Evolutionary conservation across 2,888 invertebrate genomes (phyloP).

Genomic region (Drosophila nigricruria): DNA sequence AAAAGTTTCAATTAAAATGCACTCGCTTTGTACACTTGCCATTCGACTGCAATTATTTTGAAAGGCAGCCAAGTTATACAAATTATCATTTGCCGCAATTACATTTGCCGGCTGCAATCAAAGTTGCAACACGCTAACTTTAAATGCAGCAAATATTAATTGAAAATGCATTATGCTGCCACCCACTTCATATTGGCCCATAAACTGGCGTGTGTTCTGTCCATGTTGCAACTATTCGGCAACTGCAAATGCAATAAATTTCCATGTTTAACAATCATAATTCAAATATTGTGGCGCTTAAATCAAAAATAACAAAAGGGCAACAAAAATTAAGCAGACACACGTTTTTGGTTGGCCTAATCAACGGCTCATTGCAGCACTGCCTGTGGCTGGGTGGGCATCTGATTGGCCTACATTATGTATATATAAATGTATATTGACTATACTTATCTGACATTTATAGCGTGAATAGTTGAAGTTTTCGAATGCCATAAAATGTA

Average conservation of each 20-base stretch:
- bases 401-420: background rate
- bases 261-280: conserved; percentile 75
- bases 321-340: conserved; percentile 35
- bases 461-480: background rate
- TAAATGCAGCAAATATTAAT: conserved; percentile 25
- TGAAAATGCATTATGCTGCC: conserved; percentile 21
- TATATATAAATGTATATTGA: background rate
- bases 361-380: conserved; percentile 33
- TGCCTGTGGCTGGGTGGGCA: background rate
- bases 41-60: conserved; percentile 9
- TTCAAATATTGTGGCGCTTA: conserved; percentile 68
- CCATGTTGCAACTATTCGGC: conserved; percentile 37
- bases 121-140: conserved; percentile 22
- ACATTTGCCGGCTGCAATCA: conserved; percentile 13
- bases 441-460: background rate
- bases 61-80: conserved; percentile 38
- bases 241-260: conserved; percentile 63
- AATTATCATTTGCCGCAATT: conserved; percentile 37
- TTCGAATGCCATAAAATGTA: background rate
- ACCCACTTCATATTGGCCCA: background rate
- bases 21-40: conserved; percentile 25
- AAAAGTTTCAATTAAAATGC: conserved; percentile 61
- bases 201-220: conserved; percentile 5
- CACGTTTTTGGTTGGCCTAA: conserved; percentile 56
- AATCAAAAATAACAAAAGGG: conserved; percentile 67